Percentiles rank a stretch among this genome's conserved stretches.
These are phyloP conservation scores for Geococcyx californianus DNA, from an alignment of 2,113 vertebrate species.

Conservation along the genomic window DNA sequence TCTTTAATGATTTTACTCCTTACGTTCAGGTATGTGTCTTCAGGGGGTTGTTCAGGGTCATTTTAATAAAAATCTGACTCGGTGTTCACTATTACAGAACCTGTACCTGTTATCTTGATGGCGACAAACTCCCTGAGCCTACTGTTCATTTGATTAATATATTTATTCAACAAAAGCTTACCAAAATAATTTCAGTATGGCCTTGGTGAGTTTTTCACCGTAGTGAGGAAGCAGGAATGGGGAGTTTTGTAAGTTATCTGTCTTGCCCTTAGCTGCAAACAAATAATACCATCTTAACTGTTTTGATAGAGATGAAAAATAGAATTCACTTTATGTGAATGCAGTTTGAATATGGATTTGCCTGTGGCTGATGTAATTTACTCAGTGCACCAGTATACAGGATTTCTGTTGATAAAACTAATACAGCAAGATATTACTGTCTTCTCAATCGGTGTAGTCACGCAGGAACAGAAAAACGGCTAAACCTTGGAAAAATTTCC, in stretches of 20 bases:
- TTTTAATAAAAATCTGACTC: neutral
- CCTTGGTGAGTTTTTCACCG: neutral
- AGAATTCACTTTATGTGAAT: neutral
- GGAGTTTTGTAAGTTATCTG: neutral
- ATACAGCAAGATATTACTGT: neutral
- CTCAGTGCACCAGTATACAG: neutral
- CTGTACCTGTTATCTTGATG: neutral
- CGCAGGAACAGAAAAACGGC: neutral
- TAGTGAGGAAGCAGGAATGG: neutral
- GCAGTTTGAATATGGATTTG: neutral
- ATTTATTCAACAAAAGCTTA: neutral
- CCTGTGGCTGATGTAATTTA: neutral
- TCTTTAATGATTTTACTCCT: neutral
- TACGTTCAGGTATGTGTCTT: neutral
- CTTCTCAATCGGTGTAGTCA: neutral
- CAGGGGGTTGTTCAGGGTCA: neutral
- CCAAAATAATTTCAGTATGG: neutral
- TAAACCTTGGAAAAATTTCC: neutral
- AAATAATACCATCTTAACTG: neutral
- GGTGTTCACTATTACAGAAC: neutral
- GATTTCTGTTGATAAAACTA: neutral
- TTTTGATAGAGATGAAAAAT: neutral
- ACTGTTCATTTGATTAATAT: neutral
- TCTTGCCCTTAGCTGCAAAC: neutral
- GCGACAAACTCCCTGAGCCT: neutral